These are phyloP conservation scores for Aulostomus chinensis DNA, from an alignment of 2,797 vertebrate species.

Conservation along the genomic window DNA sequence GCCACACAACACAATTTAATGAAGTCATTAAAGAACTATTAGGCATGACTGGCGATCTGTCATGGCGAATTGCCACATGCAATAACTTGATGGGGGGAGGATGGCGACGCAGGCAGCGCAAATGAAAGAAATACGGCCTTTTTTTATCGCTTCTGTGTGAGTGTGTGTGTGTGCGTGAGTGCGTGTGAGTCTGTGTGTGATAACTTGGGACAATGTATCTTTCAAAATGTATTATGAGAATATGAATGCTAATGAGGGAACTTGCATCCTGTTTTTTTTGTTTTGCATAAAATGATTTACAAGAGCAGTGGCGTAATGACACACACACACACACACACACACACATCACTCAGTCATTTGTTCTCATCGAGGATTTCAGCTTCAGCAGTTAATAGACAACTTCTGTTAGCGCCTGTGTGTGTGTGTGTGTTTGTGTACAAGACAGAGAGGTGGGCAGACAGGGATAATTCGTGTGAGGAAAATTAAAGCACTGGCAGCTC, in stretches of 20 bases:
- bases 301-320: constrained; percentile 31
- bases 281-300: constrained; percentile 64
- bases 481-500: constrained; percentile 86
- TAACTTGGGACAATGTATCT: constrained; percentile 41
- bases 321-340: constrained; percentile 8
- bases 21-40: constrained; percentile 87
- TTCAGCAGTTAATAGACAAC: constrained; percentile 63
- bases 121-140: constrained; percentile 57
- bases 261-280: constrained; percentile 55
- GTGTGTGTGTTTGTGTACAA: constrained; percentile 54
- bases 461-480: constrained; percentile 87
- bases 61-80: constrained; percentile 81
- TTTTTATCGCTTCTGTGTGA: constrained; percentile 24
- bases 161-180: constrained; percentile 2
- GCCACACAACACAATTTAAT: constrained; percentile 84
- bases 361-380: constrained; percentile 47
- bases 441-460: constrained; percentile 65
- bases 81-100: constrained; percentile 66
- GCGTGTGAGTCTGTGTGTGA: constrained; percentile 17
- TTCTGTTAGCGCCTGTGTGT: constrained; percentile 40
- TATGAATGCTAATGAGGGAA: constrained; percentile 53
- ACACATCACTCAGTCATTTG: constrained; percentile 54
- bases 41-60: constrained; percentile 79
- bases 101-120: constrained; percentile 9
- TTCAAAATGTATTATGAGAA: constrained; percentile 54